Evolutionary conservation across 2,888 invertebrate species (phyloP), one percentile per base, ranked within the genome.

Genomic region (Heteromyza rotundicornis): DNA sequence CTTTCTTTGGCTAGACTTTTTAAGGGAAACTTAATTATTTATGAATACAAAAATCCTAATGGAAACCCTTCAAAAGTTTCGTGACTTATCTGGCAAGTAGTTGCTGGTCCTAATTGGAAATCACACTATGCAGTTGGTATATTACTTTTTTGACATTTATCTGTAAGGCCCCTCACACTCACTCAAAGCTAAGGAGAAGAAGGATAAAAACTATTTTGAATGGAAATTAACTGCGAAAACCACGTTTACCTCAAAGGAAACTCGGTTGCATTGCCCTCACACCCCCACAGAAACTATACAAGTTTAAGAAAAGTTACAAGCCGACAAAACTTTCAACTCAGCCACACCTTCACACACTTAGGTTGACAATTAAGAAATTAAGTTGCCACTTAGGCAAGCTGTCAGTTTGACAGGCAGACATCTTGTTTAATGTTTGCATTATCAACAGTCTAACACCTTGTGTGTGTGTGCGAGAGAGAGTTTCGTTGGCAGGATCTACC

Each of bases 401-500:
- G 78, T 79, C 78, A 75, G 73, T 76, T 78, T 79, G 79, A 79
- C 79, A 79, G 73, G 70, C 77, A 76, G 75, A 68, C 70, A 69
- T 71, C 70, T 69, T 70, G 70, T 73, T 69, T 64, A 68, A 70
- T 73, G 77, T 72, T 78, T 74, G 73, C 72, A 79, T 79, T 79
- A 79, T 79, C 79, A 79, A 78, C 79, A 80, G 80, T 79, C 78
- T 79, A 80, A 79, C 79, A 79, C 79, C 79, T 80, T 79, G 69
- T 57, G 63, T 19, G 52, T 56, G 56, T 57, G 63, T 56, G 12
- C 60, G 50, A 40, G 47, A 55, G 53, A 17, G 12, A 49, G 35
- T 3, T 40, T n/a, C 40, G 40, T 3, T 14, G 20, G 47, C 20
- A 47, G 19, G 2, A 47, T 47, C 47, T 20, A 47, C n/a, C n/a